These are phyloP conservation scores for Grus americana DNA, from an alignment of 2,113 vertebrate species.

Conservation along the genomic window DNA sequence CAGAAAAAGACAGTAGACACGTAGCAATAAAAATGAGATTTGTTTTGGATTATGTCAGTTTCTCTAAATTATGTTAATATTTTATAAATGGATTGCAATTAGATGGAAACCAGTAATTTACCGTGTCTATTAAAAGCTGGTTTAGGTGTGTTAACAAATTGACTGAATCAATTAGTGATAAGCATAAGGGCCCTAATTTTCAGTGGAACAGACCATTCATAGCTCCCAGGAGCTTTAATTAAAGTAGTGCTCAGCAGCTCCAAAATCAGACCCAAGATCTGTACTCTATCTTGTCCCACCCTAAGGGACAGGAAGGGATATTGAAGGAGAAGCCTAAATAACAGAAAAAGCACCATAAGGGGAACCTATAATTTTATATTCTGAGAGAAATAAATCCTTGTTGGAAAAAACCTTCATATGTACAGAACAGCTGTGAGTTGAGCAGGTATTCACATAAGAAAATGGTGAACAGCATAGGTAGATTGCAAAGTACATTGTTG, in stretches of 20 bases:
- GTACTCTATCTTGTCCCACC: not conserved
- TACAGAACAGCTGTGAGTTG: not conserved
- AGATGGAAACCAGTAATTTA: not conserved
- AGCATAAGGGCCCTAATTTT: not conserved
- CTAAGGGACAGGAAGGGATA: not conserved
- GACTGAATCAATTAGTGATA: not conserved
- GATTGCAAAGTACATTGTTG: not conserved
- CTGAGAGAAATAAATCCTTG: not conserved
- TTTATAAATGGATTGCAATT: not conserved
- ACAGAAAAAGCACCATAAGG: not conserved
- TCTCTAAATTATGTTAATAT: not conserved
- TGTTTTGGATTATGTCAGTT: not conserved
- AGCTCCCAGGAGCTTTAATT: not conserved
- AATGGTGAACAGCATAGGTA: not conserved
- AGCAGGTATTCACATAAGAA: not conserved
- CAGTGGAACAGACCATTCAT: not conserved
- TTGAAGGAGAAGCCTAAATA: not conserved
- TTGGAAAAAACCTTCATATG: not conserved
- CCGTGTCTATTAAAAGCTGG: not conserved
- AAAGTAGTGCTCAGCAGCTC: not conserved
- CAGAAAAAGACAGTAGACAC: not conserved
- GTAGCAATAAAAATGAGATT: not conserved
- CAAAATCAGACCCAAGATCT: not conserved
- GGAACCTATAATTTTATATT: not conserved
- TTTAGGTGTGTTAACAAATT: not conserved